Percentiles rank a stretch among this genome's conserved stretches.
Evolutionary conservation across 2,113 vertebrate species (phyloP).

Genomic region (Mobula hypostoma): DNA sequence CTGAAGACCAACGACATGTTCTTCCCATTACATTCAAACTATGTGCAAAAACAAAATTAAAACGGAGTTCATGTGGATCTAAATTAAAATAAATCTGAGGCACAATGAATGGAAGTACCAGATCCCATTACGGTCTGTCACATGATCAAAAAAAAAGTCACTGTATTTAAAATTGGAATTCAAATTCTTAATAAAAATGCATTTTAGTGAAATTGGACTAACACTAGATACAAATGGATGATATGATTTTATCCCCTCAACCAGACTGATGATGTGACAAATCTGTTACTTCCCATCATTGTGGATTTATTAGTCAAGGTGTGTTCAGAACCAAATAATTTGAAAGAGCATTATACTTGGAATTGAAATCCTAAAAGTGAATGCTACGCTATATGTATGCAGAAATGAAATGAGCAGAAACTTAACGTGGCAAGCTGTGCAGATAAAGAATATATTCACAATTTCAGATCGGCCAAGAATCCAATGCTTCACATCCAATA

Average conservation of each 20-base stretch:
- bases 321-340: background rate
- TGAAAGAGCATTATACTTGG: background rate
- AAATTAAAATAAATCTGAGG: background rate
- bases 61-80: background rate
- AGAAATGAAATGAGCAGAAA: background rate
- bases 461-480: background rate
- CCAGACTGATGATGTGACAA: background rate
- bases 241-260: no score
- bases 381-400: background rate
- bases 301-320: background rate
- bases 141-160: background rate
- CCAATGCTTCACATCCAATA: background rate
- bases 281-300: background rate
- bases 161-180: background rate
- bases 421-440: background rate
- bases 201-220: background rate
- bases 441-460: background rate
- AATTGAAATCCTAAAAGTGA: background rate
- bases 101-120: background rate
- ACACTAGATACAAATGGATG: background rate
- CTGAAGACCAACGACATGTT: slow-evolving; percentile 17
- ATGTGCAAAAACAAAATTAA: background rate
- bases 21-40: background rate
- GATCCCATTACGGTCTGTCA: background rate
- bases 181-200: background rate